phyloP scores from a whole-genome alignment of 2,113 vertebrate genomes.

The Gymnocephalus cernua region DNA sequence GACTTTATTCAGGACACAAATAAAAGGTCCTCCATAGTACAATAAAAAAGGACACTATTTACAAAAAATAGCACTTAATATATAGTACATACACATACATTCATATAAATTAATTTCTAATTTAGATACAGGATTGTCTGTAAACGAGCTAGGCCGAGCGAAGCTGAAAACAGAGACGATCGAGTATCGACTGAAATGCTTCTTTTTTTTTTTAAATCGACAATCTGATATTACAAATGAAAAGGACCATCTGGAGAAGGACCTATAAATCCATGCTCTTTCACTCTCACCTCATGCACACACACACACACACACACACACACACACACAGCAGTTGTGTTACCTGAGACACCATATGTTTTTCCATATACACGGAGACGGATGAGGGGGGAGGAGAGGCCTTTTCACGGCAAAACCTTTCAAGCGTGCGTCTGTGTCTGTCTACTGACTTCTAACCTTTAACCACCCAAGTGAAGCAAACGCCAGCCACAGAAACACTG shows the following conservation, averaged over 20 bases:
- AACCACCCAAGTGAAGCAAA: constrained; percentile 23
- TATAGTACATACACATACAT: too few species aligned
- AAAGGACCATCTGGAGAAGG: constrained; percentile 42
- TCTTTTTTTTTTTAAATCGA: neutral
- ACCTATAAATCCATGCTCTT: constrained; percentile 7
- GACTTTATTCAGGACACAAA: too few species aligned
- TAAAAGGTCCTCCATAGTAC: too few species aligned
- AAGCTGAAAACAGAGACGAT: neutral
- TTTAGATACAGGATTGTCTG: neutral
- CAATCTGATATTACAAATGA: constrained; percentile 10
- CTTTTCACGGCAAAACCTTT: constrained; percentile 52
- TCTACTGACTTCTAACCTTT: constrained; percentile 40
- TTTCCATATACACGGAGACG: constrained; percentile 58
- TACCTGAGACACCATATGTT: constrained; percentile 75
- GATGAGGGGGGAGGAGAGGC: constrained; percentile 1
- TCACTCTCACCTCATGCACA: constrained; percentile 3
- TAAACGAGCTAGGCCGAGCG: neutral
- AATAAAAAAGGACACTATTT: too few species aligned
- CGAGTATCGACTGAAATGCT: neutral
- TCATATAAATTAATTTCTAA: too few species aligned
- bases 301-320: neutral
- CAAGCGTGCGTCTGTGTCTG: constrained; percentile 39
- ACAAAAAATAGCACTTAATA: too few species aligned
- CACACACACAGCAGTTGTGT: constrained; percentile 12
- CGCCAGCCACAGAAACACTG: constrained; percentile 6